phyloP scores from a whole-genome alignment of 2,797 vertebrate genomes.

The Passerculus sandwichensis region DNA sequence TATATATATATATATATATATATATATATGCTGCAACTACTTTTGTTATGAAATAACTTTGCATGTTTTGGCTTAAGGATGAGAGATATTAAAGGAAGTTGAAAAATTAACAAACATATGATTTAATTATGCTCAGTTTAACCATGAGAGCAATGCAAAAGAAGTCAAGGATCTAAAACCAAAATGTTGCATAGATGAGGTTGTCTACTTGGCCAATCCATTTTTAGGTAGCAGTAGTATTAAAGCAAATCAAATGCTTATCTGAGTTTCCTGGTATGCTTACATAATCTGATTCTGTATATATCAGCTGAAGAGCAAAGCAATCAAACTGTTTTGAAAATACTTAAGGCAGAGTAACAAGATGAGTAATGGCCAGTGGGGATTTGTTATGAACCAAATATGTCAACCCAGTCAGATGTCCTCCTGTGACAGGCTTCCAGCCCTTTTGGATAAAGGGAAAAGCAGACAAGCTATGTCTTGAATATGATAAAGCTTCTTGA shows the following conservation, averaged over 20 bases:
- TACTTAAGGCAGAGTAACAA: neutral
- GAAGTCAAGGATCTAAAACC: neutral
- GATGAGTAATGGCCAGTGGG: neutral
- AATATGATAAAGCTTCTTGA: neutral
- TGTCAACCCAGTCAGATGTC: neutral
- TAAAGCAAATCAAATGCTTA: neutral
- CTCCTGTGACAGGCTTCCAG: neutral
- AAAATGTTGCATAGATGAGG: neutral
- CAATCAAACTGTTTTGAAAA: neutral
- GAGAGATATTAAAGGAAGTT: neutral
- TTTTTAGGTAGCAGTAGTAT: neutral
- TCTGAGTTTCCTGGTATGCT: neutral
- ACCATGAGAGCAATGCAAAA: neutral
- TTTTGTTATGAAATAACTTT: neutral
- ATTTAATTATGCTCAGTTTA: neutral
- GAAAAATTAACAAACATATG: neutral
- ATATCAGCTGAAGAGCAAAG: neutral
- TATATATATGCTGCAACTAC: neutral
- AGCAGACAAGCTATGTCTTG: neutral
- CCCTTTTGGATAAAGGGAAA: neutral
- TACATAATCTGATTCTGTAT: neutral
- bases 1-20: no score
- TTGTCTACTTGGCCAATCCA: neutral
- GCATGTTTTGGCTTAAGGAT: neutral
- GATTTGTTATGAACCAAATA: slow-evolving; percentile 4